These are phyloP conservation scores for Priocnemis perturbator DNA, from an alignment of 2,888 invertebrate genomes.

Conservation along the genomic window DNA sequence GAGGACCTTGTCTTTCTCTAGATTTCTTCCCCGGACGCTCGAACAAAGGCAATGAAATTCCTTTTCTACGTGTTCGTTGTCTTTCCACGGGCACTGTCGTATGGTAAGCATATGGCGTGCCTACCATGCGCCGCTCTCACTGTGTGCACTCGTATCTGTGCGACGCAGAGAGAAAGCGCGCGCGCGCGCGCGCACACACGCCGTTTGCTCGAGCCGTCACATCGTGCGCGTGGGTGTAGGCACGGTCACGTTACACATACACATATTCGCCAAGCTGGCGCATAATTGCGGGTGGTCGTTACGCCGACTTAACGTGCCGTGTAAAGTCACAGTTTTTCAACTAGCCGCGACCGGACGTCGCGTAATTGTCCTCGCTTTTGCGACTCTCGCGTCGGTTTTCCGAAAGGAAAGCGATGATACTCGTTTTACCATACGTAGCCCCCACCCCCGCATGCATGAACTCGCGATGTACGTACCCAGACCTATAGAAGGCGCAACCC, in stretches of 20 bases:
- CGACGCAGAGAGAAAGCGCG: not conserved
- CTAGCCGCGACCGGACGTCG: slow-evolving; percentile 57
- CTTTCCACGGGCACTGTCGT: slow-evolving; percentile 27
- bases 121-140: slow-evolving; percentile 2
- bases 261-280: slow-evolving; percentile 39
- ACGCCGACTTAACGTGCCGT: slow-evolving; percentile 64
- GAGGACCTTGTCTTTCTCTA: not conserved
- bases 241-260: slow-evolving; percentile 18
- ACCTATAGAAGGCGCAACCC: too few relatives aligned
- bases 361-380: slow-evolving; percentile 58
- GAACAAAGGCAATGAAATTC: slow-evolving; percentile 56
- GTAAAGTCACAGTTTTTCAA: slow-evolving; percentile 68
- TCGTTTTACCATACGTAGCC: slow-evolving; percentile 8
- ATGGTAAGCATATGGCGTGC: not conserved
- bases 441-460: slow-evolving; percentile 2
- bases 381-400: slow-evolving; percentile 28
- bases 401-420: slow-evolving; percentile 21
- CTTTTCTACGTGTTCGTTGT: slow-evolving; percentile 34
- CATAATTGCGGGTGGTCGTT: slow-evolving; percentile 67
- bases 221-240: slow-evolving; percentile 7
- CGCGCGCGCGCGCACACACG: not conserved
- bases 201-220: slow-evolving; percentile 1
- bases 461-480: slow-evolving; percentile 13
- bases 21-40: slow-evolving; percentile 8
- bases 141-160: slow-evolving; percentile 13